These are phyloP conservation scores for Pipa parva DNA, from an alignment of 2,113 vertebrate genomes.

Conservation along the genomic window DNA sequence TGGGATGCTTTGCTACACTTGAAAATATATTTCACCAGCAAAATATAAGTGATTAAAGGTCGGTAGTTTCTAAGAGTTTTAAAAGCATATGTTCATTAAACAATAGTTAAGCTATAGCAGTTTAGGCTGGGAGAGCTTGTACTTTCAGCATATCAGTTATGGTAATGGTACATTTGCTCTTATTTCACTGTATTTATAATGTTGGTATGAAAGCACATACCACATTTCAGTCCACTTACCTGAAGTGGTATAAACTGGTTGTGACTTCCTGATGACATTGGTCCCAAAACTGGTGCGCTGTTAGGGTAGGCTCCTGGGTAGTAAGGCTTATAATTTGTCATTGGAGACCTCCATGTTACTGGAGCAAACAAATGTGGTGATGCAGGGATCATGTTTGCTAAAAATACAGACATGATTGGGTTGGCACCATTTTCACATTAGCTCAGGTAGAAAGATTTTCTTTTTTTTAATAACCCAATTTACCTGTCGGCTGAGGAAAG, in stretches of 20 bases:
- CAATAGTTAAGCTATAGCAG: too few species aligned
- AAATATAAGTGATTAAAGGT: too few species aligned
- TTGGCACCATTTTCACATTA: too few species aligned
- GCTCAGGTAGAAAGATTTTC: too few species aligned
- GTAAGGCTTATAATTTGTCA: conserved; percentile 68
- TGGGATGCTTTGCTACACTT: too few species aligned
- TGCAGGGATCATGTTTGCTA: conserved; percentile 72
- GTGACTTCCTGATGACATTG: conserved; percentile 73
- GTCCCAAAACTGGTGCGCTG: conserved; percentile 54
- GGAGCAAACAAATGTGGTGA: conserved; percentile 70
- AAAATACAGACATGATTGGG: conserved; percentile 19
- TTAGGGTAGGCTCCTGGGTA: conserved; percentile 75
- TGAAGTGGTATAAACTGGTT: conserved; percentile 95
- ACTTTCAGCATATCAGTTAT: too few species aligned
- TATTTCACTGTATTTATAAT: too few species aligned
- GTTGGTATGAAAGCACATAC: not conserved
- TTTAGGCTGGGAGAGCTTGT: too few species aligned
- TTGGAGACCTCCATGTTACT: conserved; percentile 72
- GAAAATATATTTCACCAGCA: too few species aligned
- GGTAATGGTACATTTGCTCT: too few species aligned
- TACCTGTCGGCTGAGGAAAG: conserved; percentile 69
- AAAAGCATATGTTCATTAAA: too few species aligned
- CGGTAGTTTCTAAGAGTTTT: too few species aligned
- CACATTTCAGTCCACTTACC: conserved; percentile 57
- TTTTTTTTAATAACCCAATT: conserved; percentile 31